Evolutionary conservation across 2,888 invertebrate genomes (phyloP), one percentile per base, ranked within the genome.

Genomic region (Ophion slaviceki): DNA sequence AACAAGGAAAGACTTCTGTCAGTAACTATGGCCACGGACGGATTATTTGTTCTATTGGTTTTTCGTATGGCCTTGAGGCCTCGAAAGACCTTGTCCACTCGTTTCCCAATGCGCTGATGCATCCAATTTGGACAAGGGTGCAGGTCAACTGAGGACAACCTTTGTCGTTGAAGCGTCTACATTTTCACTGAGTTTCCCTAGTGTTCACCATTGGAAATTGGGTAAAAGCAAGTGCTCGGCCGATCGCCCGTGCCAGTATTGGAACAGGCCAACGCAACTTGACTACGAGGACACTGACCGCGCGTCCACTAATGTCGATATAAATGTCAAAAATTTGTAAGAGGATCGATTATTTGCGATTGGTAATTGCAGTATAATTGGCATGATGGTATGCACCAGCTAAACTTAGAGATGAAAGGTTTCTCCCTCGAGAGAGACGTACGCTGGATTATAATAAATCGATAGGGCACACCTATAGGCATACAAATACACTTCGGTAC

Each of bases 381-480:
- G 24, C 57, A 68, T 75, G 28, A 53, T 76, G 32, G 70, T 74
- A 78, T 78, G 64, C 57, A 47, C 45, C 57, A 72, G 61, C 53
- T 72, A 72, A 72, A 80, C 45, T 72, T 17, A 47, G 28, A 45
- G 53, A 86, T 78, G 70, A 75, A 62, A 77, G 47, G 53, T 36
- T 7, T 77, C 62, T 83, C 61, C 62, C 36, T 47, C 24, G 57
- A 66, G 4, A 81, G 24, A 86, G 68, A 86, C 81, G 74, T 68
- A 71, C 75, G 53, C 59, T 28, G 70, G 64, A 92, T 93, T 93
- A 93, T 92, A 92, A 93, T 93, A 92, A 93, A 93, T 93, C 92
- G 92, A 92, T 92, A 90, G 88, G 88, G 68, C 72, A 77, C 85
- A 82, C 86, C 82, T 80, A 88, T 89, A 89, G 87, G 87, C 88